Evolutionary conservation across 1,140 invertebrate genomes (phyloP).

Genomic region (Pogonomyrmex barbatus): DNA sequence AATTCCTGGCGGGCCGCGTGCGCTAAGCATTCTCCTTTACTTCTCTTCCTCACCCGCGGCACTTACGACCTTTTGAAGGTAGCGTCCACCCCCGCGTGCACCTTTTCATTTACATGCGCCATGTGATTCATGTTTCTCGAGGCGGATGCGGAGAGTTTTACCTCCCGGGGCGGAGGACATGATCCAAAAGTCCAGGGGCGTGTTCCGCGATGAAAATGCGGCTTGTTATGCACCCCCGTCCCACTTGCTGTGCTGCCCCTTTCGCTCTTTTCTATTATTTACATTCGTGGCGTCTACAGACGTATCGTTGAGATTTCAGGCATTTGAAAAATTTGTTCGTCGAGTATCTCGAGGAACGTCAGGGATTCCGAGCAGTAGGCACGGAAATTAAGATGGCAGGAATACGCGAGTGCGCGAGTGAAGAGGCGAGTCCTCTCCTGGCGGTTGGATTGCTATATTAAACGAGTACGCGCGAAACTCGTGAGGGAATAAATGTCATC

Average conservation of each 20-base stretch:
- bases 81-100: constrained; percentile 67
- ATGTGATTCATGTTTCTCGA: constrained; percentile 71
- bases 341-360: constrained; percentile 25
- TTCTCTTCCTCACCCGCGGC: constrained; percentile 32
- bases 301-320: constrained; percentile 55
- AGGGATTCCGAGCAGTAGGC: constrained; percentile 20
- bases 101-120: constrained; percentile 73
- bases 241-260: constrained; percentile 25
- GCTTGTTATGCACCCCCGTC: constrained; percentile 63
- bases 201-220: constrained; percentile 71
- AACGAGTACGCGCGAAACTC: constrained; percentile 13
- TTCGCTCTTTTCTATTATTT: constrained; percentile 68
- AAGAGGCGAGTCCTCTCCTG: constrained; percentile 5
- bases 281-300: constrained; percentile 48
- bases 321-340: constrained; percentile 53
- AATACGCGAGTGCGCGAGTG: constrained; percentile 6
- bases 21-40: not conserved
- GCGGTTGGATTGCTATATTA: constrained; percentile 27
- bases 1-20: constrained; percentile 43
- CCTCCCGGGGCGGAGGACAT: constrained; percentile 70
- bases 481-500: constrained; percentile 17
- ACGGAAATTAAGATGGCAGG: constrained; percentile 47
- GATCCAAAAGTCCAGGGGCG: constrained; percentile 74
- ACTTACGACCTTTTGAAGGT: constrained; percentile 72
- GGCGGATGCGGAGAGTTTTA: constrained; percentile 57